Evolutionary conservation across 2,888 invertebrate species (phyloP).

Genomic region (Eretmocerus hayati): DNA sequence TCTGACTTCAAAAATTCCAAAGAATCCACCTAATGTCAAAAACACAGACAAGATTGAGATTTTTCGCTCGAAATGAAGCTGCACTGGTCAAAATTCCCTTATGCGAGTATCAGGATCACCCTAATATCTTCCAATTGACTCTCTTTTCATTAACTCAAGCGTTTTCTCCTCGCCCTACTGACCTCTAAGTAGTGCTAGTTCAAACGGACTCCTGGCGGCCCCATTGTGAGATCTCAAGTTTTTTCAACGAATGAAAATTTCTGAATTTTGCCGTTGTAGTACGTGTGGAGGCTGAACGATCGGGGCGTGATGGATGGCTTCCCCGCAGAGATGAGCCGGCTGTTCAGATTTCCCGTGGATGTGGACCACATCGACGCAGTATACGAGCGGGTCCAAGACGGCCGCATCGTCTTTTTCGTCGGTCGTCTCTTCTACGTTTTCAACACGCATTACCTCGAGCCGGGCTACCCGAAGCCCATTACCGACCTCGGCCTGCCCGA

Average conservation of each 20-base stretch:
- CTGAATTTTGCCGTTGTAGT: constrained; percentile 59
- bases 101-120: no score
- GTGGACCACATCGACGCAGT: constrained; percentile 88
- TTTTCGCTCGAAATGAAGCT: no score
- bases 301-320: constrained; percentile 65
- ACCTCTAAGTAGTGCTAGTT: no score
- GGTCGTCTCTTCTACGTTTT: constrained; percentile 73
- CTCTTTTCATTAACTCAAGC: no score
- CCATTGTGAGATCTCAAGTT: no score
- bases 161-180: no score
- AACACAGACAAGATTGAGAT: no score
- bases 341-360: constrained; percentile 77
- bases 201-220: no score
- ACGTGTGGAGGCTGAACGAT: constrained; percentile 83
- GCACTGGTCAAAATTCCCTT: no score
- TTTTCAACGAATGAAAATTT: neutral
- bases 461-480: constrained; percentile 71
- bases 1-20: no score
- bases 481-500: constrained; percentile 72
- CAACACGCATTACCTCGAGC: constrained; percentile 61
- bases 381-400: constrained; percentile 80
- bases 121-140: no score
- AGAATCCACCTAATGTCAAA: no score
- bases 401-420: constrained; percentile 77
- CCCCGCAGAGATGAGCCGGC: constrained; percentile 73